These are phyloP conservation scores for Allophyes oxyacanthae DNA, from an alignment of 2,888 invertebrate genomes.

Conservation along the genomic window DNA sequence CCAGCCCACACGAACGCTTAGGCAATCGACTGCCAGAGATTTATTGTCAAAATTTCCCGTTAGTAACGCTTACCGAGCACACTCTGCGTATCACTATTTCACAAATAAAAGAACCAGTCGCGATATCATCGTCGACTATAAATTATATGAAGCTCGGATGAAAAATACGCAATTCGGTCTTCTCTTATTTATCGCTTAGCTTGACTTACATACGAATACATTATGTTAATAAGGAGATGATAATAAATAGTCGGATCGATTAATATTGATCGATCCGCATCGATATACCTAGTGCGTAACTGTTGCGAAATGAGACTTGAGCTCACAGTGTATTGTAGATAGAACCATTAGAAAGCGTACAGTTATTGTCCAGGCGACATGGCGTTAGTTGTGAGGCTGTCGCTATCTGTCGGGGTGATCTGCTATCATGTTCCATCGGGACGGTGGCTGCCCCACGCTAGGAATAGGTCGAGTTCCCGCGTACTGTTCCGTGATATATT, in stretches of 20 bases:
- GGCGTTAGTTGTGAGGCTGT: slow-evolving; percentile 71
- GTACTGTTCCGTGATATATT: slow-evolving; percentile 87
- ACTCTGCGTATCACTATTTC: slow-evolving; percentile 89
- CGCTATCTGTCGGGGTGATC: slow-evolving; percentile 80
- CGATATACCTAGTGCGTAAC: slow-evolving; percentile 59
- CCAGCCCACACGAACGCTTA: slow-evolving; percentile 87
- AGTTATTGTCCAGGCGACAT: slow-evolving; percentile 67
- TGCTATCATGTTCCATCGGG: slow-evolving; percentile 83
- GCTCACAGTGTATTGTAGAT: slow-evolving; percentile 53
- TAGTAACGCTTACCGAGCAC: slow-evolving; percentile 88
- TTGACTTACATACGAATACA: slow-evolving; percentile 81
- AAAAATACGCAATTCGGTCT: slow-evolving; percentile 86
- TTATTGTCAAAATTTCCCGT: slow-evolving; percentile 89
- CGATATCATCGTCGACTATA: slow-evolving; percentile 88
- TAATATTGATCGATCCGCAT: slow-evolving; percentile 66
- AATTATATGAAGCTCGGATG: slow-evolving; percentile 86
- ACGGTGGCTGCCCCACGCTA: slow-evolving; percentile 85
- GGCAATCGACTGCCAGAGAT: slow-evolving; percentile 88
- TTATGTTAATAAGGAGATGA: slow-evolving; percentile 75
- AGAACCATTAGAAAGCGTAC: slow-evolving; percentile 61
- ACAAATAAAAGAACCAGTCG: slow-evolving; percentile 89
- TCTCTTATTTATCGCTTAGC: slow-evolving; percentile 84
- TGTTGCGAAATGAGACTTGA: slow-evolving; percentile 40
- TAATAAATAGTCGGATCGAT: slow-evolving; percentile 68
- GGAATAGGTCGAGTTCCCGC: slow-evolving; percentile 88